These are phyloP conservation scores for Scomberomorus guttatus DNA, from an alignment of 2,797 vertebrate genomes.

Conservation along the genomic window DNA sequence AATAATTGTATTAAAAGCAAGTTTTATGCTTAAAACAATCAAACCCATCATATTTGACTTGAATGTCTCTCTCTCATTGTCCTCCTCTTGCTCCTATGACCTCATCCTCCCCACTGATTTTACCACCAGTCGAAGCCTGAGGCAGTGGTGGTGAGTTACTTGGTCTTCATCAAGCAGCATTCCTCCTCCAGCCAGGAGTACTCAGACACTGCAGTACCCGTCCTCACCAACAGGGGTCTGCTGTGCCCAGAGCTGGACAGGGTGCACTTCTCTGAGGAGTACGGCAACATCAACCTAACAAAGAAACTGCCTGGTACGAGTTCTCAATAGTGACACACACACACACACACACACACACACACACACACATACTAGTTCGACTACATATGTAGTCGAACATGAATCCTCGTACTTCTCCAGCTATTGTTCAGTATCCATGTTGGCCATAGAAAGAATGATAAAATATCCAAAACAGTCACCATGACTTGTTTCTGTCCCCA, in stretches of 20 bases:
- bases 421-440: slow-evolving; percentile 1
- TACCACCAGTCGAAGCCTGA: slow-evolving; percentile 78
- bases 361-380: neutral
- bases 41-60: accelerated
- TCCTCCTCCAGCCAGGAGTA: slow-evolving; percentile 75
- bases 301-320: slow-evolving; percentile 81
- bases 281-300: slow-evolving; percentile 83
- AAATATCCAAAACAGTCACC: neutral
- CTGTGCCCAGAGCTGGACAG: slow-evolving; percentile 72
- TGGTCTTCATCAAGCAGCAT: slow-evolving; percentile 88
- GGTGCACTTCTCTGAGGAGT: slow-evolving; percentile 86
- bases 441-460: neutral
- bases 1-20: neutral
- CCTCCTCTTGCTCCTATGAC: neutral
- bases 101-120: neutral
- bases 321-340: neutral
- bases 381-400: too few species aligned
- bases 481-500: neutral
- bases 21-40: neutral
- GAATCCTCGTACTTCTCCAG: neutral
- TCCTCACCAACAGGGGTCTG: slow-evolving; percentile 86
- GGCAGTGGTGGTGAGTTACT: slow-evolving; percentile 84
- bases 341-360: neutral
- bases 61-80: neutral
- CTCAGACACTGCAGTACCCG: slow-evolving; percentile 72